A percentile compares a stretch with the other conserved stretches of the same genome.
Evolutionary conservation across 92 coral and sea anemone species (phyloP).

Genomic region (Porites rus): DNA sequence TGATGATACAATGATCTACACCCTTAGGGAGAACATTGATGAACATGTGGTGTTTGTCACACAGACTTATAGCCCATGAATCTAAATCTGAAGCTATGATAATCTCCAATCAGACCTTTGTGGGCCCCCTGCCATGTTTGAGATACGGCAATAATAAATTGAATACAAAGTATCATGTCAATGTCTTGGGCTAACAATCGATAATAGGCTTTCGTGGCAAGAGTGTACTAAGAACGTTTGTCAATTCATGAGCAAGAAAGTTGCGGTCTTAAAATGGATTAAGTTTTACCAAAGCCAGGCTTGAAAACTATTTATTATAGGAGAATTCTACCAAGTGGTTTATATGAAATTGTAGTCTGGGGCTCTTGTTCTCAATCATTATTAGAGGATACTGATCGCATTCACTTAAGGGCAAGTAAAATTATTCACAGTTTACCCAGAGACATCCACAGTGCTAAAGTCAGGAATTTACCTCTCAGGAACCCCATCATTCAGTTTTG

Average conservation of each 20-base stretch:
- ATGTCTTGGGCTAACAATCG: conserved; percentile 57
- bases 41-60: conserved; percentile 41
- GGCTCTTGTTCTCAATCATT: conserved; percentile 30
- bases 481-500: not conserved
- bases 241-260: no score
- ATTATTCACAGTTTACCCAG: conserved; percentile 19
- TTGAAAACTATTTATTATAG: conserved; percentile 40
- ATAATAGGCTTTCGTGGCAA: conserved; percentile 55
- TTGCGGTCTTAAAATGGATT: conserved; percentile 47
- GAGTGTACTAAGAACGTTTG: conserved; percentile 36
- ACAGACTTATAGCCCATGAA: conserved; percentile 38
- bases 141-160: conserved; percentile 39
- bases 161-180: conserved; percentile 40
- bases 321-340: conserved; percentile 38
- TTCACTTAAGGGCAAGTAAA: conserved; percentile 24
- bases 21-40: conserved; percentile 37
- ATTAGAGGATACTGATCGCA: not conserved
- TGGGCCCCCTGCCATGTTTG: conserved; percentile 56
- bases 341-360: conserved; percentile 48
- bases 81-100: conserved; percentile 55
- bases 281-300: conserved; percentile 39
- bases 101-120: conserved; percentile 38
- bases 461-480: not conserved
- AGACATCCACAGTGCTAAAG: not conserved
- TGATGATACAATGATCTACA: conserved; percentile 49